Conservation (phyloP, 2,797 vertebrate species). For the Sylvia borin region DNA sequence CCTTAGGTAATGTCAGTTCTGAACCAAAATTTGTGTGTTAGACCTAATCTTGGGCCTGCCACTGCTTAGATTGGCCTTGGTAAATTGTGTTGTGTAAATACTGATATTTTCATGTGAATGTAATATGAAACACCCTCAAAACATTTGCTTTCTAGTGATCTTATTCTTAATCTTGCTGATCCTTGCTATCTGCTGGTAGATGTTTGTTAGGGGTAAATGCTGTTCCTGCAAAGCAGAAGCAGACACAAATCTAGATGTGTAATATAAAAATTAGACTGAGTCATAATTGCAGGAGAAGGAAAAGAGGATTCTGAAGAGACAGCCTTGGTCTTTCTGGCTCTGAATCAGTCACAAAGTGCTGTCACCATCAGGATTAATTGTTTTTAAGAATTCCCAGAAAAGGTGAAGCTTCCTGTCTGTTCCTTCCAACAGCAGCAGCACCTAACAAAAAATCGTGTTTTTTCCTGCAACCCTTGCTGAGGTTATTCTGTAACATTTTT, state of each 20-base stretch:
- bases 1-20: neutral
- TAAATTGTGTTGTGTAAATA: neutral
- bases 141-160: neutral
- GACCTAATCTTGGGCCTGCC: neutral
- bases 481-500: neutral
- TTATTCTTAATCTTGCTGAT: neutral
- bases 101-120: neutral
- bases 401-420: neutral
- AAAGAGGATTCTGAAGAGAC: neutral
- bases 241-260: neutral
- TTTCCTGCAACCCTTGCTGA: neutral
- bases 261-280: neutral
- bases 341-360: neutral
- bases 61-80: neutral
- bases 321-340: neutral
- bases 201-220: neutral
- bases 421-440: neutral
- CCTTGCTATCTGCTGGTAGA: rapidly evolving
- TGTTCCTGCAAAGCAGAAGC: neutral
- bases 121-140: neutral
- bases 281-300: neutral
- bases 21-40: neutral
- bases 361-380: neutral
- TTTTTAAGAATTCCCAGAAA: neutral
- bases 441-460: neutral